phyloP scores from a whole-genome alignment of 1,140 invertebrate species.

The Melipona quadrifasciata region DNA sequence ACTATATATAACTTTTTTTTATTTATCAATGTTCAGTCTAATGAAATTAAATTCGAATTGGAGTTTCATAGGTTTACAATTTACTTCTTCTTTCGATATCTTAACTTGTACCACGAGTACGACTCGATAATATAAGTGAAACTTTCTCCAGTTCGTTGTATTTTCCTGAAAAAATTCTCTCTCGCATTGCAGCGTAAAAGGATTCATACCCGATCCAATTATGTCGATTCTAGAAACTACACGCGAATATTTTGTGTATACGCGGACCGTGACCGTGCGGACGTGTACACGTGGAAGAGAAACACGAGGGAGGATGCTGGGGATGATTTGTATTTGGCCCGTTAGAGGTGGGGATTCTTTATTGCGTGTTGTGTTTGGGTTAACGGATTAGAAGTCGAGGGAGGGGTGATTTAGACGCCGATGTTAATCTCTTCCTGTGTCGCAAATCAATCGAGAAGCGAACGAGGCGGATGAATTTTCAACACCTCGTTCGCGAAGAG shows the following conservation, averaged over 20 bases:
- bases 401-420: not conserved
- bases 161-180: too few relatives aligned
- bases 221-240: not conserved
- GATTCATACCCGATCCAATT: not conserved
- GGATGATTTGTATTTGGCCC: conserved; percentile 1
- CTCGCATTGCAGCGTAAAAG: not conserved
- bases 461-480: not conserved
- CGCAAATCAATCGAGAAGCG: not conserved
- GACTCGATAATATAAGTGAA: too few relatives aligned
- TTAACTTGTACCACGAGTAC: too few relatives aligned
- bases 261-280: not conserved
- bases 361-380: not conserved
- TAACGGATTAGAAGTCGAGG: conserved; percentile 5
- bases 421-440: not conserved
- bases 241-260: not conserved
- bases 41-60: too few relatives aligned
- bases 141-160: too few relatives aligned
- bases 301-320: not conserved
- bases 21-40: too few relatives aligned
- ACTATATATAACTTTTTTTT: too few relatives aligned
- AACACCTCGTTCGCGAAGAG: too few relatives aligned
- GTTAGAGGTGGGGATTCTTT: too few relatives aligned
- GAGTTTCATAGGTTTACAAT: too few relatives aligned
- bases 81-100: too few relatives aligned
- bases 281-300: conserved; percentile 1